Percentiles rank a stretch among this genome's conserved stretches.
Evolutionary conservation across 2,113 vertebrate species (phyloP).

Genomic region (Upupa epops): DNA sequence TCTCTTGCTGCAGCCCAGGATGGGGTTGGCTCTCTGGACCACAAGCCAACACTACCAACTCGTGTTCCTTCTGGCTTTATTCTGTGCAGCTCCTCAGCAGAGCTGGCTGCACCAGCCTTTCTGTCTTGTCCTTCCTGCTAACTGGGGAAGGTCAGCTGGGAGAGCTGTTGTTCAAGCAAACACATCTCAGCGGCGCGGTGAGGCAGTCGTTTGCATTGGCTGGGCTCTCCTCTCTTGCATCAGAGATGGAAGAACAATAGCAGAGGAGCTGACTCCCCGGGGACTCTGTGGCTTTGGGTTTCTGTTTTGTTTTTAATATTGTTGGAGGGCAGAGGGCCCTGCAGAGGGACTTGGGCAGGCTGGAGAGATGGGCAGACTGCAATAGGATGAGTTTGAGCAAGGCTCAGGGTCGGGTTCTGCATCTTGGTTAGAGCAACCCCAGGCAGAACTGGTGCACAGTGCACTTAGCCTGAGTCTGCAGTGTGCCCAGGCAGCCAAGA

Average conservation of each 20-base stretch:
- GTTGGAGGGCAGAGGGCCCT: too few relatives aligned
- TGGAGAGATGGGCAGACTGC: too few relatives aligned
- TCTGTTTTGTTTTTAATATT: slow-evolving; percentile 42
- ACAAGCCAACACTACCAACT: too few relatives aligned
- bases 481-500: too few relatives aligned
- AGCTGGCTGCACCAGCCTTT: not conserved
- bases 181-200: slow-evolving; percentile 19
- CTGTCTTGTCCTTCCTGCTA: slow-evolving; percentile 29
- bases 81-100: not conserved
- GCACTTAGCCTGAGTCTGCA: too few relatives aligned
- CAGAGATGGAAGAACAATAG: slow-evolving; percentile 63
- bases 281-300: not conserved
- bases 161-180: slow-evolving; percentile 70
- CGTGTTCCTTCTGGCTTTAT: not conserved
- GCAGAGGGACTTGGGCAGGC: too few relatives aligned
- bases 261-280: slow-evolving; percentile 4
- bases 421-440: too few relatives aligned
- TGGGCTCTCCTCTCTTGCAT: slow-evolving; percentile 58
- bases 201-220: slow-evolving; percentile 48
- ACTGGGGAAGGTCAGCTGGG: slow-evolving; percentile 51
- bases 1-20: too few relatives aligned
- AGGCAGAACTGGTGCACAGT: too few relatives aligned
- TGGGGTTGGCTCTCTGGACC: too few relatives aligned
- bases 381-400: too few relatives aligned
- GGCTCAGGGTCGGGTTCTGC: too few relatives aligned